Base-by-base conservation (phyloP, 2,113 vertebrate species). In the Prolemur simus region DNA sequence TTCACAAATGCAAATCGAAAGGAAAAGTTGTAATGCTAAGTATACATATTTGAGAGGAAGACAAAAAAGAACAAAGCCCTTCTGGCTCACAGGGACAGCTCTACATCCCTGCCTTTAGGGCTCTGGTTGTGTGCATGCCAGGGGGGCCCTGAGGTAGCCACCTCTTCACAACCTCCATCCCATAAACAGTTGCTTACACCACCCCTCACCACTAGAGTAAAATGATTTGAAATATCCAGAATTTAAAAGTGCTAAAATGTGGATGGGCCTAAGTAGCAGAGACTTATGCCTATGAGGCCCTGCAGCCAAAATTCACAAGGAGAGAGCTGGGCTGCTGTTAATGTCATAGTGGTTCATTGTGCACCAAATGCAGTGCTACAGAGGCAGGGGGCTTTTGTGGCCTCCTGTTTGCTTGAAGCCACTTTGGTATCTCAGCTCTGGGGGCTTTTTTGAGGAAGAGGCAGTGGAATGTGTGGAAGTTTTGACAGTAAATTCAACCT, bases 141-240 rank as follows among this genome's bases (percentile, higher is more conserved):
- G 78, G 85, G 64, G 25, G 17, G 14, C 77, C 60, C 68, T 18
- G 95, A 63, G 23, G 91, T 83, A 8, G 2, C 56, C 87, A 54
- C 23, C 10, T 71, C 42, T 97, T 97, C 71, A 85, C 9, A 87
- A 89, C 64, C 37, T 84, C 11, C 71, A 5, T 93, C 74, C 74
- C 45, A 45, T 90, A 96, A 97, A 97, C 63, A 90, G 84, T 97
- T 98, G 69, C 47, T 95, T 98, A 94, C 92, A 14, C 7, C 32
- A 85, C 87, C 32, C 74, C 47, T 95, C 83, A 37, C 85, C 92
- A 91, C 20, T 96, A 85, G 97, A 98, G 98, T 97, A 27, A 96
- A 98, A 96, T 98, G 73, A 97, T 97, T 98, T 98, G 94, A 98
- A 98, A 98, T 97, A 97, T 97, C 97, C 88, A 98, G 2, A 54